A percentile compares a stretch with the other conserved stretches of the same genome.
These are phyloP conservation scores for Morus bassanus DNA, from an alignment of 2,797 vertebrate genomes.

Conservation along the genomic window DNA sequence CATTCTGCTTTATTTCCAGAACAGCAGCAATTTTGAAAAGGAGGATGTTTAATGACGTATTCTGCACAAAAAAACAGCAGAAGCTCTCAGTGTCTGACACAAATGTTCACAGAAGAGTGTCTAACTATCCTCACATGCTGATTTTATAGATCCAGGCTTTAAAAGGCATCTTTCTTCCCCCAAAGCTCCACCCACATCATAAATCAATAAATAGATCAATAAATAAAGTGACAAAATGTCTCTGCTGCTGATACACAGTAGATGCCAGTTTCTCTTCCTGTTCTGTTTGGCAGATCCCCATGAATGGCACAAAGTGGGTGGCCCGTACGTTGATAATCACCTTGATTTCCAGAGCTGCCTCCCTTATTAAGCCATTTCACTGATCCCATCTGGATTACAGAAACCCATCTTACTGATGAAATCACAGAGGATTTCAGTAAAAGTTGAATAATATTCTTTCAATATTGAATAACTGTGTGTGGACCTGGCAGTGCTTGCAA, in stretches of 20 bases:
- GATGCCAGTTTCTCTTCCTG: slow-evolving; percentile 40
- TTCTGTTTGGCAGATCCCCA: background rate
- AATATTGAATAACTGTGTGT: slow-evolving; percentile 63
- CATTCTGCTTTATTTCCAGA: background rate
- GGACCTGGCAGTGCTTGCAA: slow-evolving; percentile 63
- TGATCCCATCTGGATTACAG: slow-evolving; percentile 69
- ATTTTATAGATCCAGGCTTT: slow-evolving; percentile 23
- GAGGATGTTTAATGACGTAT: background rate
- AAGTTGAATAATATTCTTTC: slow-evolving; percentile 73
- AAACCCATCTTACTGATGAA: slow-evolving; percentile 54
- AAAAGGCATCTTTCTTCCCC: slow-evolving; percentile 34
- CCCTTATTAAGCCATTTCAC: slow-evolving; percentile 37
- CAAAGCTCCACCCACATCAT: background rate
- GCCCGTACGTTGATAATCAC: background rate
- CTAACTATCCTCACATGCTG: slow-evolving; percentile 7
- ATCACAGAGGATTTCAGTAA: slow-evolving; percentile 68
- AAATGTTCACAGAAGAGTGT: background rate
- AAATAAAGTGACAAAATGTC: slow-evolving; percentile 52
- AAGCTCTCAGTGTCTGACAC: background rate
- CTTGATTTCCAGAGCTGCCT: slow-evolving; percentile 60
- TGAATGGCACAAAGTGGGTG: slow-evolving; percentile 48
- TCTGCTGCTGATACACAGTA: slow-evolving; percentile 42
- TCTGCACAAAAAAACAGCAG: background rate
- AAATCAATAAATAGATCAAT: slow-evolving; percentile 58
- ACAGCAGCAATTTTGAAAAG: background rate